Evolutionary conservation across 2,888 invertebrate species (phyloP).

Genomic region (Epirrita christyi): DNA sequence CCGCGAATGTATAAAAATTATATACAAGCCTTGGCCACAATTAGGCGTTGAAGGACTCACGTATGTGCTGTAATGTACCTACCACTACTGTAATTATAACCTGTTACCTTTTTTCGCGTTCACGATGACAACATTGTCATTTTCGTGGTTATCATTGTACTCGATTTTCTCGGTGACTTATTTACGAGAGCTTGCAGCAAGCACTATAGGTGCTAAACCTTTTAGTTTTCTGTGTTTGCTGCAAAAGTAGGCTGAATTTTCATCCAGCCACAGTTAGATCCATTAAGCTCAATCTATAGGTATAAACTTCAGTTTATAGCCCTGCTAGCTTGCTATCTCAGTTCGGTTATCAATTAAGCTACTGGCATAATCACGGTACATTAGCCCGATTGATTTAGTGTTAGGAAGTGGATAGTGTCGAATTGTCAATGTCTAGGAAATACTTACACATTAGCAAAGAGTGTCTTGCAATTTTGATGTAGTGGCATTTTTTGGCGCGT

Average conservation of each 20-base stretch:
- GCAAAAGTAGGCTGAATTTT: slow-evolving; percentile 1
- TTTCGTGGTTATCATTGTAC: too few relatives aligned
- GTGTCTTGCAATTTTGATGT: neutral
- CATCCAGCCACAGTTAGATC: slow-evolving; percentile 8
- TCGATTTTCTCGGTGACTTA: too few relatives aligned
- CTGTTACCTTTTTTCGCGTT: too few relatives aligned
- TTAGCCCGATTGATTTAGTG: slow-evolving; percentile 39
- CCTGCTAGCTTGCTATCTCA: slow-evolving; percentile 13
- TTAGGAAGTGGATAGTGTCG: slow-evolving; percentile 33
- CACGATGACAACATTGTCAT: too few relatives aligned
- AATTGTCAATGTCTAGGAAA: slow-evolving; percentile 23
- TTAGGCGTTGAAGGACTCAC: too few relatives aligned
- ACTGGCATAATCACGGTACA: slow-evolving; percentile 35
- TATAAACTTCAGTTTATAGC: slow-evolving; percentile 7
- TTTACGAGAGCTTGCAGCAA: too few relatives aligned
- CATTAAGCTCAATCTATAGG: slow-evolving; percentile 18
- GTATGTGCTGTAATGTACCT: too few relatives aligned
- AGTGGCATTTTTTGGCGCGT: neutral
- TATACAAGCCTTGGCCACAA: too few relatives aligned
- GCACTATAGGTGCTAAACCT: too few relatives aligned
- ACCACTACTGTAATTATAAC: too few relatives aligned
- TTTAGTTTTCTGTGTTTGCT: neutral
- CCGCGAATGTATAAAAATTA: too few relatives aligned
- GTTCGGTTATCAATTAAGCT: slow-evolving; percentile 25
- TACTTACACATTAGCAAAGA: neutral